A percentile compares a stretch with the other conserved stretches of the same genome.
phyloP scores from a whole-genome alignment of 2,113 vertebrate genomes.

The Glareola pratincola region DNA sequence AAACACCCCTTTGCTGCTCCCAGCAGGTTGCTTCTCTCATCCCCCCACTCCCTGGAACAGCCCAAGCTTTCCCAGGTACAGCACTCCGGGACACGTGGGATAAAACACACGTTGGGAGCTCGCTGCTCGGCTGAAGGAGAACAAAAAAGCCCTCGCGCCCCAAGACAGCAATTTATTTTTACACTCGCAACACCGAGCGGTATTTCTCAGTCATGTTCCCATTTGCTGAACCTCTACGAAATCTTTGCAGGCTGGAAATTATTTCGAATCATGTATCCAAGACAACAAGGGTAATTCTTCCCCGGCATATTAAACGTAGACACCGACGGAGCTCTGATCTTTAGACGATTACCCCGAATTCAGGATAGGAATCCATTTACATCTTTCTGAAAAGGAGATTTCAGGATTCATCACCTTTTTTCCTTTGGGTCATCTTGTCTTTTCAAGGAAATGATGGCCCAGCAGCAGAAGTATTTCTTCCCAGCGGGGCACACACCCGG shows the following conservation, averaged over 20 bases:
- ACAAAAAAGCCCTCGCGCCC: background rate
- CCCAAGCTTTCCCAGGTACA: background rate
- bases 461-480: background rate
- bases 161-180: conserved; percentile 17
- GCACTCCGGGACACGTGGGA: background rate
- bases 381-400: background rate
- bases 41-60: background rate
- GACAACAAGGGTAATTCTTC: conserved; percentile 41
- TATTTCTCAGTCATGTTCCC: background rate
- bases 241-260: conserved; percentile 24
- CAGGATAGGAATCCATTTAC: background rate
- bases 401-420: background rate
- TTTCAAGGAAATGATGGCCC: background rate
- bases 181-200: background rate
- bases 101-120: background rate
- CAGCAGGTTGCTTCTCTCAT: background rate
- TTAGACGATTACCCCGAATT: background rate
- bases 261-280: conserved; percentile 29
- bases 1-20: background rate
- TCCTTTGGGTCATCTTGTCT: background rate
- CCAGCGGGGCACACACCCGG: background rate
- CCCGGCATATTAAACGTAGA: background rate
- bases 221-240: background rate
- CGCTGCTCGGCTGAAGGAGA: background rate
- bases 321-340: background rate